phyloP scores from a whole-genome alignment of 2,797 vertebrate genomes.

The Sebastes paucispinis region DNA sequence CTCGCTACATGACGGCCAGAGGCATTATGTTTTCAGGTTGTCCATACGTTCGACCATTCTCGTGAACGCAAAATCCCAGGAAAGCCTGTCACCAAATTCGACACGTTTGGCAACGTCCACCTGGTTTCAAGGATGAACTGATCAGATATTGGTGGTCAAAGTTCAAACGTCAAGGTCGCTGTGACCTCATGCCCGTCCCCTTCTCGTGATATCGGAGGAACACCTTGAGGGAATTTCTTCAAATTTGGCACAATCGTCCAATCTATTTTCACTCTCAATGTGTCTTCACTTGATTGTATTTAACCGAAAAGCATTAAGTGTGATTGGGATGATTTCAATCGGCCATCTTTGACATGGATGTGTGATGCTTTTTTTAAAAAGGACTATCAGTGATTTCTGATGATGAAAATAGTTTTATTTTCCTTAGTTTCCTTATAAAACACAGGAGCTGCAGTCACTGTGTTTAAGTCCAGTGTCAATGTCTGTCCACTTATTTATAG shows the following conservation, averaged over 20 bases:
- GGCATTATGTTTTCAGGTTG: no score
- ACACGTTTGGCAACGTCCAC: no score
- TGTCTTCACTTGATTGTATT: background rate
- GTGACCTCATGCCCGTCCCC: no score
- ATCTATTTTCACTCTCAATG: background rate
- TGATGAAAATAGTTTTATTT: background rate
- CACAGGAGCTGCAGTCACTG: background rate
- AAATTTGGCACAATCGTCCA: no score
- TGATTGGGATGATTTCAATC: background rate
- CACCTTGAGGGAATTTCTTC: no score
- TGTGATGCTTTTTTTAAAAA: background rate
- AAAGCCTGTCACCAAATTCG: no score
- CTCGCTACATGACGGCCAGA: no score
- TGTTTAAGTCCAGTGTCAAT: background rate
- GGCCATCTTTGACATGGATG: background rate
- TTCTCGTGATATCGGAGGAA: no score
- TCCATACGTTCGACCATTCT: no score
- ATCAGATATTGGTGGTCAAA: no score
- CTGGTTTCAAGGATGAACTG: no score
- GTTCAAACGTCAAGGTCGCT: no score
- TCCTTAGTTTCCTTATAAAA: background rate
- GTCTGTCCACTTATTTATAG: conserved; percentile 14
- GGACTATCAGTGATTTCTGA: background rate
- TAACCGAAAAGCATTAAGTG: background rate
- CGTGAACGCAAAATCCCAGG: accelerated